Conservation (phyloP, 1,140 invertebrate genomes). For the Calephelis virginiensis region DNA sequence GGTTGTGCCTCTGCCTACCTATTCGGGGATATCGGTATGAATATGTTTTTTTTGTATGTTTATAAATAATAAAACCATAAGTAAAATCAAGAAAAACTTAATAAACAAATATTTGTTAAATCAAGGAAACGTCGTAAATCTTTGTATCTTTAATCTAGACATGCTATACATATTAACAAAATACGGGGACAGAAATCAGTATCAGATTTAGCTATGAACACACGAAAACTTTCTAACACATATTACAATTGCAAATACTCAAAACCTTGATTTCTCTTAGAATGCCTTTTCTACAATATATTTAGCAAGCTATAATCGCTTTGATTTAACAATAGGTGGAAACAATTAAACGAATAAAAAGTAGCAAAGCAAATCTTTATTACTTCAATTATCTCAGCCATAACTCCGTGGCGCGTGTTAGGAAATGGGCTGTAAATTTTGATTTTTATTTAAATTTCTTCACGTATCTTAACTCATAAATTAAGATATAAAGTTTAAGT, state of each 20-base stretch:
- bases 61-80: no score
- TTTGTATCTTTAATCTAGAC: background rate
- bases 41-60: no score
- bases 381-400: background rate
- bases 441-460: conserved; percentile 14
- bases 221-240: conserved; percentile 31
- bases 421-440: conserved; percentile 11
- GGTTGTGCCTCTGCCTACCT: no score
- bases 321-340: conserved; percentile 29
- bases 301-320: conserved; percentile 12
- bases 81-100: no score
- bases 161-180: background rate
- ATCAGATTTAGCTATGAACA: conserved; percentile 2
- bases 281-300: background rate
- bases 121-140: no score
- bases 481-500: conserved; percentile 2
- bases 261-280: conserved; percentile 13
- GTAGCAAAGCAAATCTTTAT: conserved; percentile 17
- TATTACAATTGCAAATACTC: conserved; percentile 35
- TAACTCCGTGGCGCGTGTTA: conserved; percentile 8
- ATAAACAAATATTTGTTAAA: no score
- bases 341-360: conserved; percentile 24
- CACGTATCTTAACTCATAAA: conserved; percentile 11
- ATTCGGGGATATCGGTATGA: no score
- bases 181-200: background rate